These are phyloP conservation scores for Drosophila parabipectinata DNA, from an alignment of 1,140 invertebrate species.

Conservation along the genomic window DNA sequence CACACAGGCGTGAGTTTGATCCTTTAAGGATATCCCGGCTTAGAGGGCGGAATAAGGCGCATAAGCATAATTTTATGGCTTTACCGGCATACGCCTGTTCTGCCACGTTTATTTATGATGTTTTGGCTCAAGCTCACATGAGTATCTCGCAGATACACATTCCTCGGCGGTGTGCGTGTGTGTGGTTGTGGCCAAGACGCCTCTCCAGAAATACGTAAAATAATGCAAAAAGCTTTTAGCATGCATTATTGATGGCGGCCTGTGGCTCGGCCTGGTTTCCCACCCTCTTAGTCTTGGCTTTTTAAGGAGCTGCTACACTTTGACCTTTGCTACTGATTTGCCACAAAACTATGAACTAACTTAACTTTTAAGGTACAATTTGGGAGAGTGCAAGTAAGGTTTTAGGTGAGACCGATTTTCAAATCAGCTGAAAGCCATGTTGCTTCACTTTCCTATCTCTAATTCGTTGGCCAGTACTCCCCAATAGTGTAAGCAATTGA, in stretches of 20 bases:
- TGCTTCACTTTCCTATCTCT: background rate
- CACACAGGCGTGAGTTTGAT: constrained; percentile 22
- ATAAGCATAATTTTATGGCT: constrained; percentile 82
- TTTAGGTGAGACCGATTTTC: background rate
- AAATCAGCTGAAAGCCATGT: background rate
- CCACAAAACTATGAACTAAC: background rate
- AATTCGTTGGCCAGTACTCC: background rate
- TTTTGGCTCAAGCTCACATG: constrained; percentile 38
- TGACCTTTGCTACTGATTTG: constrained; percentile 45
- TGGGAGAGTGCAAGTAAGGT: background rate
- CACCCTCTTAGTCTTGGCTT: background rate
- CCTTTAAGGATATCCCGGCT: constrained; percentile 59
- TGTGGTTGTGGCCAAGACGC: constrained; percentile 33
- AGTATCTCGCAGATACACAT: constrained; percentile 70
- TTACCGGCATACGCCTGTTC: constrained; percentile 25
- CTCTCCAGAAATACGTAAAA: constrained; percentile 71
- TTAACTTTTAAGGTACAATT: background rate
- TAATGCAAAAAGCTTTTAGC: constrained; percentile 84
- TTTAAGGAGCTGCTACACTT: constrained; percentile 12
- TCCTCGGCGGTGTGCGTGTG: constrained; percentile 24
- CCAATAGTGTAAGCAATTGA: constrained; percentile 27
- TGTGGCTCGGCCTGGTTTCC: constrained; percentile 39
- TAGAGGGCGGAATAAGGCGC: constrained; percentile 19
- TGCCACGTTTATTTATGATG: constrained; percentile 67
- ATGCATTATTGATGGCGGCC: constrained; percentile 81